phyloP scores from a whole-genome alignment of 2,888 invertebrate species.

The Fragum whitleyi region DNA sequence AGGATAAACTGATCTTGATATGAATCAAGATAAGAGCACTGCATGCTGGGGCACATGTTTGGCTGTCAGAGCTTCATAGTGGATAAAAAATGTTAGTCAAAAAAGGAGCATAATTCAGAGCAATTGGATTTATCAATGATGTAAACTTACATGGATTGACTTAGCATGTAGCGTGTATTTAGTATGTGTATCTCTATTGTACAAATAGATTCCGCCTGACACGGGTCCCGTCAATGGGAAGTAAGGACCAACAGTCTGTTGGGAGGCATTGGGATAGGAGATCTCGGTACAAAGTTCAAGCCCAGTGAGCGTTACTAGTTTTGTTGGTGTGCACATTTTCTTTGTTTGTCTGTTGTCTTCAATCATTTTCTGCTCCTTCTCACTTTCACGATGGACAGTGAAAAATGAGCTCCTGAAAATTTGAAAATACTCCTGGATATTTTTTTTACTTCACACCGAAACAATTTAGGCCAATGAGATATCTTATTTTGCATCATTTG shows the following conservation, averaged over 20 bases:
- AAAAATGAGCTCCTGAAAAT: conserved; percentile 80
- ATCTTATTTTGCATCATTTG: too few species aligned
- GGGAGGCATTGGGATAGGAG: conserved; percentile 88
- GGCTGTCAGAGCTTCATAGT: too few species aligned
- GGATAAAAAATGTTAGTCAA: too few species aligned
- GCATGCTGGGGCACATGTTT: too few species aligned
- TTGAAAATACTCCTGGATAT: background rate
- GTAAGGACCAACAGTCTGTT: conserved; percentile 86
- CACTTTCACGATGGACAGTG: conserved; percentile 85
- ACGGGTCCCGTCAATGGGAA: conserved; percentile 82
- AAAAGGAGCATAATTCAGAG: too few species aligned
- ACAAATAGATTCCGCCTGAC: conserved; percentile 70
- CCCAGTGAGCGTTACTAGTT: conserved; percentile 90
- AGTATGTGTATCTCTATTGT: conserved; percentile 80
- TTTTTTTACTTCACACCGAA: background rate
- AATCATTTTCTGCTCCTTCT: conserved; percentile 89
- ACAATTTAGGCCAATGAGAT: background rate
- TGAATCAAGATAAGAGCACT: too few species aligned
- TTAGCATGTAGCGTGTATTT: conserved; percentile 79
- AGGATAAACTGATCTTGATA: too few species aligned
- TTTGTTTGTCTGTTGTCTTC: conserved; percentile 88
- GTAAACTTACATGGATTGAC: conserved; percentile 67
- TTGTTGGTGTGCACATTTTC: conserved; percentile 80
- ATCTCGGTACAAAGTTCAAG: conserved; percentile 94
- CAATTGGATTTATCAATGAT: too few species aligned